A percentile compares a stretch with the other conserved stretches of the same genome.
Evolutionary conservation across 2,797 vertebrate species (phyloP).

Genomic region (Buphagus erythrorhynchus): DNA sequence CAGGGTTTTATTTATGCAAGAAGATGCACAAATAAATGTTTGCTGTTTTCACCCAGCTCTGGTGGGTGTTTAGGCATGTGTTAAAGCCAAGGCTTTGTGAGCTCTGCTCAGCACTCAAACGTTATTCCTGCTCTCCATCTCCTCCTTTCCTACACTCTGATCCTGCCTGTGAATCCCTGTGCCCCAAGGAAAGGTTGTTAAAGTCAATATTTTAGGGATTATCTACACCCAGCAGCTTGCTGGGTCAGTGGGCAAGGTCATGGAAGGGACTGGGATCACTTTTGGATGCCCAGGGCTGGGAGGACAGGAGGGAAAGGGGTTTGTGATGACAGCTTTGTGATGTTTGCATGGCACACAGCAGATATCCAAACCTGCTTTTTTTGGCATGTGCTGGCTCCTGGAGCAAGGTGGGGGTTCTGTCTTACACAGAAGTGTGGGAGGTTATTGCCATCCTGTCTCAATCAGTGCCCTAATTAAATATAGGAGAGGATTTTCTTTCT

Average conservation of each 20-base stretch:
- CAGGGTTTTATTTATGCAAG: constrained; percentile 65
- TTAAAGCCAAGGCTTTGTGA: constrained; percentile 1
- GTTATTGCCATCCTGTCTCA: not conserved
- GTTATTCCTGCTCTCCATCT: not conserved
- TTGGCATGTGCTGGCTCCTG: not conserved
- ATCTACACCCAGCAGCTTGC: not conserved
- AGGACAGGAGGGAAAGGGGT: not conserved
- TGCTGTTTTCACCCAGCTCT: constrained; percentile 43
- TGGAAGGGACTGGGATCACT: not conserved
- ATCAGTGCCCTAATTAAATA: constrained; percentile 11
- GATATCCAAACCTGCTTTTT: not conserved
- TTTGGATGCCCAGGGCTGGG: not conserved
- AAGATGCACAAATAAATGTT: constrained; percentile 61
- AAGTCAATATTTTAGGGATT: not conserved
- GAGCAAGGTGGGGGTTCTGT: not conserved
- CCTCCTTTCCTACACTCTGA: not conserved
- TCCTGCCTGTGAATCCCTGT: not conserved
- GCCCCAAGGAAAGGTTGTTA: not conserved
- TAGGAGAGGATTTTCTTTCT: constrained; percentile 27
- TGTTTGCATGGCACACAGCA: not conserved
- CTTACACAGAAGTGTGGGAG: not conserved
- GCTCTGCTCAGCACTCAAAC: not conserved
- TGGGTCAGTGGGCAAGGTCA: not conserved
- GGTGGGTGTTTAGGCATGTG: not conserved
- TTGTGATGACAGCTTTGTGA: too few relatives aligned